Evolutionary conservation across 2,888 invertebrate genomes (phyloP), one percentile per base, ranked within the genome.

Genomic region (Phlogophora meticulosa): DNA sequence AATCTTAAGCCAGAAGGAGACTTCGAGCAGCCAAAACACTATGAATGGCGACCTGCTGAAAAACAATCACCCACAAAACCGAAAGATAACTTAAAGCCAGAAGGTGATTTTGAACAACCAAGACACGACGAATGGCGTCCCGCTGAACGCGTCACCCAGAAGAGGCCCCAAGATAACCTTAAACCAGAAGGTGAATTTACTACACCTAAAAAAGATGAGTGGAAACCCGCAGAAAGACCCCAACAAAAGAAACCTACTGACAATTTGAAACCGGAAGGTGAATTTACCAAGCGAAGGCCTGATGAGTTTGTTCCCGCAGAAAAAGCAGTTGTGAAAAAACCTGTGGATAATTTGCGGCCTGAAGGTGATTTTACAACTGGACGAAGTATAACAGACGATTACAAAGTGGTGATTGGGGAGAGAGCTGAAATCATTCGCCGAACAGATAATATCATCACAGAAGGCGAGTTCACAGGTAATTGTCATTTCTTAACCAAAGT

Each of bases 391-490:
- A 93, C 93, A 24, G 96, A 96, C 67, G 97, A 97, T 84, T 97
- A 96, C 77, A 95, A 91, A 72, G 94, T 96, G n/a, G 95, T 96
- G 1, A 94, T 91, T 36, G 97, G 97, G 0, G 97, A 97, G 87
- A 95, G 97, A 78, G 96, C 96, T 40, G 96, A 97, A 88, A 96
- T 97, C 24, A 94, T 96, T 71, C 96, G 96, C 72, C 96, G 96
- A 49, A 96, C 96, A 74, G 97, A 97, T 86, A 97, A 97, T 85
- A 95, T 97, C 17, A 96, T 96, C 42, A 94, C 96, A 58, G 96
- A 96, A 93, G 97, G 97, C 82, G 96, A 96, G 89, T 97, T 97
- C 79, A 96, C 94, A 88, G 97, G 97, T 97, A 93, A 72, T 43
- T 36, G 53, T 46, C 11, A 17, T 38, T 56, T 46, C 46, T 0